phyloP scores from a whole-genome alignment of 2,888 invertebrate genomes.

The Trichogramma evanescens region DNA sequence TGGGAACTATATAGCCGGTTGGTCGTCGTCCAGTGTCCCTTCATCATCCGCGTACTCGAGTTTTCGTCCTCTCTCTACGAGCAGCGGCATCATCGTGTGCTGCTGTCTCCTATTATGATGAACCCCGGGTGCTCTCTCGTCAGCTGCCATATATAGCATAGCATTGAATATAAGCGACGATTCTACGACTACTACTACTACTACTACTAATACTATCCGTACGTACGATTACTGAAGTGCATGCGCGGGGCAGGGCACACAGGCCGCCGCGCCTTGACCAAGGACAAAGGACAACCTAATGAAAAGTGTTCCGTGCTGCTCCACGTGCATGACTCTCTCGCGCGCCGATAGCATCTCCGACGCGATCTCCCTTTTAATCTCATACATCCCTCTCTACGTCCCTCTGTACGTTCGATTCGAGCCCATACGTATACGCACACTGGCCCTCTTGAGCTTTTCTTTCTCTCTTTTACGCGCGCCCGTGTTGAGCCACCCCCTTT shows the following conservation, averaged over 20 bases:
- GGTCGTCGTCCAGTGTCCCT: no score
- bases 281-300: slow-evolving; percentile 35
- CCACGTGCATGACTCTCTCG: no score
- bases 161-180: no score
- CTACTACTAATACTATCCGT: neutral
- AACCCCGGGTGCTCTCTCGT: no score
- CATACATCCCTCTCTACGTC: no score
- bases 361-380: neutral
- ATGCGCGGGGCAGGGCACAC: neutral
- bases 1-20: no score
- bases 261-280: slow-evolving; percentile 6
- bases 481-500: slow-evolving; percentile 31
- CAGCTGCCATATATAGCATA: no score
- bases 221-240: neutral
- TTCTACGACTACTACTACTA: no score
- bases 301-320: slow-evolving; percentile 32
- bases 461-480: slow-evolving; percentile 27
- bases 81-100: no score
- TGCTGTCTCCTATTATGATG: no score
- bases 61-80: neutral
- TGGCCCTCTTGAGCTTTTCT: neutral
- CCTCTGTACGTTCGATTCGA: no score
- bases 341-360: neutral
- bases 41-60: neutral
- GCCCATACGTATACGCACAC: neutral